Conservation (phyloP, 2,797 vertebrate species). For the Paratrypauchen microcephalus region DNA sequence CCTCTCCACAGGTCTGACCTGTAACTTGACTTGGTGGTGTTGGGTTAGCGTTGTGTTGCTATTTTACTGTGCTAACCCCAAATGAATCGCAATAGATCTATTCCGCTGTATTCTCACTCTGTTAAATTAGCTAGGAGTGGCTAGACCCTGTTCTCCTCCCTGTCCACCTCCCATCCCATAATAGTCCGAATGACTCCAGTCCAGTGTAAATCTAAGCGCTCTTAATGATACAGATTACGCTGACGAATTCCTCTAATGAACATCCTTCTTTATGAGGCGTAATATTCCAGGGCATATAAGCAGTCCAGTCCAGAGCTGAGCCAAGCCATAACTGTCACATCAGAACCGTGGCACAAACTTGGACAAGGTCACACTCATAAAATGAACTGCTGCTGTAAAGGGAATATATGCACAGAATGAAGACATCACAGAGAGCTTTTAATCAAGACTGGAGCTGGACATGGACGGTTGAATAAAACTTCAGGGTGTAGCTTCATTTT, state of each 20-base stretch:
- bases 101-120: not conserved
- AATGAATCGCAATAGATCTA: not conserved
- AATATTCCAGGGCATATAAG: slow-evolving; percentile 77
- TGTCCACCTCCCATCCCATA: slow-evolving; percentile 74
- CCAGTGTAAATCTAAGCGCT: slow-evolving; percentile 78
- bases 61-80: not conserved
- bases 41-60: not conserved
- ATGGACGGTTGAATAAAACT: too few relatives aligned
- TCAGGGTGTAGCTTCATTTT: too few relatives aligned
- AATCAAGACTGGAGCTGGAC: not conserved
- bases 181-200: slow-evolving; percentile 75
- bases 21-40: too few relatives aligned
- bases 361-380: slow-evolving; percentile 55
- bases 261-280: slow-evolving; percentile 76
- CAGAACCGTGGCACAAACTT: slow-evolving; percentile 38
- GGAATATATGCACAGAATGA: not conserved
- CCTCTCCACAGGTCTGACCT: too few relatives aligned
- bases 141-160: slow-evolving; percentile 55
- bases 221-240: slow-evolving; percentile 81
- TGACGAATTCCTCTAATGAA: slow-evolving; percentile 85
- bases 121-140: not conserved
- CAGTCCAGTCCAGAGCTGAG: slow-evolving; percentile 52
- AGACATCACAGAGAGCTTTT: not conserved
- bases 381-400: not conserved
- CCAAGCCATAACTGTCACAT: slow-evolving; percentile 44